Percentiles rank a stretch among this genome's conserved stretches.
phyloP scores from a whole-genome alignment of 2,888 invertebrate species.

The Acanthosepion esculentum region DNA sequence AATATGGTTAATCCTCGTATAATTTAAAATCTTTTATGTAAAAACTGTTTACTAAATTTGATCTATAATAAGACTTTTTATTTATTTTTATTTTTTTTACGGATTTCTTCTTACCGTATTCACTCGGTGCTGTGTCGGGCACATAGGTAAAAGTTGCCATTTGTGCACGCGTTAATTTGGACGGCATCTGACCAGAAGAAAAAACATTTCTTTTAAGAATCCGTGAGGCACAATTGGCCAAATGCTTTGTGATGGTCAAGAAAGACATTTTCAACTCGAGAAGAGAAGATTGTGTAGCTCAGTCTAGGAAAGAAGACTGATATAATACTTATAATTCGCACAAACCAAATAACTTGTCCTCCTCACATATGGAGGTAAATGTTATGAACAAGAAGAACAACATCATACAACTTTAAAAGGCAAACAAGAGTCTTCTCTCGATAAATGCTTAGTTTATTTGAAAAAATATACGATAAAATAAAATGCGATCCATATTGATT shows the following conservation, averaged over 20 bases:
- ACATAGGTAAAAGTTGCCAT: slow-evolving; percentile 74
- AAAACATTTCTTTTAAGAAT: not conserved
- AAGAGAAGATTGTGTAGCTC: not conserved
- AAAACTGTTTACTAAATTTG: not conserved
- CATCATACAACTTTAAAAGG: no score
- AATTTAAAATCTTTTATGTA: not conserved
- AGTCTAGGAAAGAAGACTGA: not conserved
- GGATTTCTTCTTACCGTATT: slow-evolving; percentile 59
- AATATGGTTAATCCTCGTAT: no score
- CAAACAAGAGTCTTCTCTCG: no score
- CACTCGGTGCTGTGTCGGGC: slow-evolving; percentile 74
- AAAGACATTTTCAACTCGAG: not conserved
- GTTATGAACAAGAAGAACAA: no score
- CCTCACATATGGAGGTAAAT: not conserved
- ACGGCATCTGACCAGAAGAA: not conserved
- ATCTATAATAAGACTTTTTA: no score
- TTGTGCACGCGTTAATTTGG: not conserved
- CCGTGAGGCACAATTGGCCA: not conserved
- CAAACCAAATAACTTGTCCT: not conserved
- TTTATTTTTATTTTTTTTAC: no score
- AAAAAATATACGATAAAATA: not conserved
- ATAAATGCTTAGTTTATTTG: no score
- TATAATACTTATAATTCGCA: not conserved
- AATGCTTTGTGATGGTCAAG: not conserved
- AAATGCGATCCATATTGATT: not conserved